phyloP scores from a whole-genome alignment of 2,888 invertebrate genomes.

The Bimastos eiseni region DNA sequence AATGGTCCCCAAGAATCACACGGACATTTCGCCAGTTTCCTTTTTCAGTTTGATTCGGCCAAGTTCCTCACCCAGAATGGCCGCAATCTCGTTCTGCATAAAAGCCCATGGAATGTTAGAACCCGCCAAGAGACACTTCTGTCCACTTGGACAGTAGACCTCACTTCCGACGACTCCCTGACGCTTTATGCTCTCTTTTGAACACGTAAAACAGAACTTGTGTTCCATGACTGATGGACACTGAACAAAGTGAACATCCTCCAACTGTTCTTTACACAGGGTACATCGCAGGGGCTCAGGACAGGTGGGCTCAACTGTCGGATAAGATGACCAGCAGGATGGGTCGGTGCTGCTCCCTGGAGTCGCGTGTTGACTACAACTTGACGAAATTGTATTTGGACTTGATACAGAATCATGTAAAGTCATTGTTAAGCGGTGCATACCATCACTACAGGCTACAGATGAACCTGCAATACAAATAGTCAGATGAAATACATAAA shows the following conservation, averaged over 20 bases:
- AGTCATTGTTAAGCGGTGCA: not conserved
- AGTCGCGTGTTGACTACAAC: not conserved
- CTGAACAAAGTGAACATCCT: conserved; percentile 99
- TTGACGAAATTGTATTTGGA: conserved; percentile 7
- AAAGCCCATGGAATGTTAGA: conserved; percentile 99
- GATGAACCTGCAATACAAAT: not conserved
- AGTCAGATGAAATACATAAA: not conserved
- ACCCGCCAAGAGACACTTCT: conserved; percentile 90
- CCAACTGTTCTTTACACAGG: conserved; percentile 93
- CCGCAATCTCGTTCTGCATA: conserved; percentile 98
- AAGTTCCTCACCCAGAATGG: conserved; percentile 72
- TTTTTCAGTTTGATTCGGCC: conserved; percentile 44
- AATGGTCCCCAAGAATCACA: not conserved
- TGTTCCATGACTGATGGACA: conserved; percentile 96
- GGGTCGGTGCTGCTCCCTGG: not conserved
- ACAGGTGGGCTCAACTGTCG: conserved; percentile 33
- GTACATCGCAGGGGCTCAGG: conserved; percentile 72
- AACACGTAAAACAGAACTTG: conserved; percentile 99
- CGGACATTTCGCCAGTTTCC: conserved; percentile 28
- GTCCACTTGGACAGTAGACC: conserved; percentile 98
- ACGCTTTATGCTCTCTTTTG: conserved; percentile 93
- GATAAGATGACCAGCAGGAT: not conserved
- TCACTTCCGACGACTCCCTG: conserved; percentile 80
- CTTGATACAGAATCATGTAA: not conserved
- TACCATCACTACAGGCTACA: not conserved